phyloP scores from a whole-genome alignment of 2,797 vertebrate species.

The Chelon auratus region DNA sequence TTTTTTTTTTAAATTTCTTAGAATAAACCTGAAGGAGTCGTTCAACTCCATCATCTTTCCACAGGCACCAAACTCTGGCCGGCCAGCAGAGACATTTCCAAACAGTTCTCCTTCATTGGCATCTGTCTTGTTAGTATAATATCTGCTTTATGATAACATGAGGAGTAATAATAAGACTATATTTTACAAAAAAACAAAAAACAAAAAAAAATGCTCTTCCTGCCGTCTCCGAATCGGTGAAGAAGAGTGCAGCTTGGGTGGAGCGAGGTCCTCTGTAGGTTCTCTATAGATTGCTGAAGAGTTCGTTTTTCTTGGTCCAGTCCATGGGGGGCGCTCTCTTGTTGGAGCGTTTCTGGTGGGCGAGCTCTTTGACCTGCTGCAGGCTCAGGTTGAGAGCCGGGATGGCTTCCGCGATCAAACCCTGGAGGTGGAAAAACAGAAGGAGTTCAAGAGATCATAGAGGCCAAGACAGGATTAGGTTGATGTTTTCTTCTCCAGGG shows the following conservation, averaged over 20 bases:
- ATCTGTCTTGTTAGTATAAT: conserved; percentile 52
- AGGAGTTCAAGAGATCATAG: neutral
- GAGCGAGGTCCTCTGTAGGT: neutral
- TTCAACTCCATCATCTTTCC: conserved; percentile 19
- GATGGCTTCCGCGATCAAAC: conserved; percentile 54
- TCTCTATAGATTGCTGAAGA: conserved; percentile 94
- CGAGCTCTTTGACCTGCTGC: conserved; percentile 93
- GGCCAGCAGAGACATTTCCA: conserved; percentile 47
- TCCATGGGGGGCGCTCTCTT: conserved; percentile 96
- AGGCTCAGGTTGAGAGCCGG: conserved; percentile 90
- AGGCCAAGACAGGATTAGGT: no score
- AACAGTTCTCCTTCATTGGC: conserved; percentile 62
- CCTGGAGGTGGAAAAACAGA: conserved; percentile 46
- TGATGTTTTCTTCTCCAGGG: no score
- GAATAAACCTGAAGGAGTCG: conserved; percentile 9
- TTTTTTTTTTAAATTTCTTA: conserved; percentile 26
- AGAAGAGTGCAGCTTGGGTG: conserved; percentile 22
- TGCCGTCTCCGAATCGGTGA: conserved; percentile 34
- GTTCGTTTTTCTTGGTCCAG: conserved; percentile 99
- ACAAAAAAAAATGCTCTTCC: conserved; percentile 27
- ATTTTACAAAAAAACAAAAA: no score
- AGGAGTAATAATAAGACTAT: conserved; percentile 46
- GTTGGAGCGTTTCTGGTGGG: conserved; percentile 93
- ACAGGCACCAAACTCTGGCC: conserved; percentile 51
- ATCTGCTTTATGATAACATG: conserved; percentile 65